Conservation (phyloP, 2,797 vertebrate genomes). For the Lagodon rhomboides region DNA sequence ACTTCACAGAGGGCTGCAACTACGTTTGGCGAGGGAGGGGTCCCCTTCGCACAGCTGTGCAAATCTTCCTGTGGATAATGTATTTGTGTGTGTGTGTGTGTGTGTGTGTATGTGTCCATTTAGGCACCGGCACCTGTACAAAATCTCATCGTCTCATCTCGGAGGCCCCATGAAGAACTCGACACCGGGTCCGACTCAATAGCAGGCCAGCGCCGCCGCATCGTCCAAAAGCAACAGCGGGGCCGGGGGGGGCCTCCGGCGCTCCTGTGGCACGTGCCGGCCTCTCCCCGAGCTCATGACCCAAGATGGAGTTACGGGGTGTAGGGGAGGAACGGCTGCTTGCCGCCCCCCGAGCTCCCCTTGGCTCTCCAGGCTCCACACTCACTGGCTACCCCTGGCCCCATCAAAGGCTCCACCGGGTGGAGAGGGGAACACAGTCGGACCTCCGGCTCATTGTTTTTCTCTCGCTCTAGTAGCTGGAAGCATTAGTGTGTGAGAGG, state of each 20-base stretch:
- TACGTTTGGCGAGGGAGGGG: slow-evolving; percentile 81
- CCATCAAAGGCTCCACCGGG: slow-evolving; percentile 59
- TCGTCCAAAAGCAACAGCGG: slow-evolving; percentile 78
- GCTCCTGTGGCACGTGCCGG: slow-evolving; percentile 79
- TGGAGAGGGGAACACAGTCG: slow-evolving; percentile 38
- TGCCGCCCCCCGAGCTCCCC: slow-evolving; percentile 44
- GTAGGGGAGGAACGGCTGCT: slow-evolving; percentile 43
- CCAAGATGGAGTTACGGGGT: slow-evolving; percentile 69
- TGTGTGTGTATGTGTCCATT: slow-evolving; percentile 26
- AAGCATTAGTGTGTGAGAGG: slow-evolving; percentile 39
- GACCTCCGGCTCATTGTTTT: slow-evolving; percentile 63
- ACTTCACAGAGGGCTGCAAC: slow-evolving; percentile 77
- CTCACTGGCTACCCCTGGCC: slow-evolving; percentile 33
- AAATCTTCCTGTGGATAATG: slow-evolving; percentile 85
- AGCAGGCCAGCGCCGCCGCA: slow-evolving; percentile 31
- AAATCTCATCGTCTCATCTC: slow-evolving; percentile 68
- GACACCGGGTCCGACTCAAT: slow-evolving; percentile 56
- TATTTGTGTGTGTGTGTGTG: slow-evolving; percentile 39
- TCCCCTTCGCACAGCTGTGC: slow-evolving; percentile 87
- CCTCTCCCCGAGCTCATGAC: slow-evolving; percentile 68
- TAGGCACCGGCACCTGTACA: slow-evolving; percentile 63
- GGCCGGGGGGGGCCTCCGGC: slow-evolving; percentile 48
- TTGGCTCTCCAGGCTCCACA: slow-evolving; percentile 38
- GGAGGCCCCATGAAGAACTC: slow-evolving; percentile 67
- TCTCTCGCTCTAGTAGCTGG: slow-evolving; percentile 49